Base-by-base conservation (phyloP, 2,797 vertebrate genomes). In the Rhynchonycteris naso region DNA sequence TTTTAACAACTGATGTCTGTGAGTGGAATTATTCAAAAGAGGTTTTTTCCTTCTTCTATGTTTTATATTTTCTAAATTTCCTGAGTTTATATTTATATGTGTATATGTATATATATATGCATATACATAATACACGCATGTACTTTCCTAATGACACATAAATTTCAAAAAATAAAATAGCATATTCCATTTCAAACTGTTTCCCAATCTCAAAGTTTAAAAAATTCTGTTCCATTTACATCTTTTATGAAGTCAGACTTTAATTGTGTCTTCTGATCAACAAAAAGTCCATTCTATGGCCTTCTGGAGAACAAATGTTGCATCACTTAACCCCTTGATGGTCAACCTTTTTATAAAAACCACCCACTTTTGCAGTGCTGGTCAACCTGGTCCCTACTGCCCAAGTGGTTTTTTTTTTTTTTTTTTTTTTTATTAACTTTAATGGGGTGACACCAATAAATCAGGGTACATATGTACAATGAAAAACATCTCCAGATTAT, bases 261-360 rank as follows among this genome's bases (percentile, higher is more conserved):
- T 65, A 94, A 50, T 5, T 69, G 9, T 85, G 35, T 75, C 63
- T 93, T 96, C 63, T 52, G 33, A 61, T 59, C 80, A 74, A 93
- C 28, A 85, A 79, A 71, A 90, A 93, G 59, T 91, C 65, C 97
- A n/a, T 90, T 96, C 80, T 50, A 92, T 21, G 5, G 52, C 96
- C 94, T 93, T 97, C 93, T 96, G 97, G 88, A 94, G 95, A 97
- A 97, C 52, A 95, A 84, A 84, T 91, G 86, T 97, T 95, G 72
- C 65, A 96, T 80, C 84, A 95, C 11, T 83, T 66, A 96, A 92
- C 56, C 89, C 96, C n/a, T n/a, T n/a, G n/a, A n/a, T n/a, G n/a
- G n/a, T n/a, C n/a, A n/a, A n/a, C n/a, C n/a, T n/a, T n/a, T n/a
- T n/a, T n/a, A n/a, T n/a, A n/a, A n/a, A n/a, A n/a, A n/a, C n/a